Evolutionary conservation across 2,113 vertebrate species (phyloP).

Genomic region (Thalassarche chlororhynchos): DNA sequence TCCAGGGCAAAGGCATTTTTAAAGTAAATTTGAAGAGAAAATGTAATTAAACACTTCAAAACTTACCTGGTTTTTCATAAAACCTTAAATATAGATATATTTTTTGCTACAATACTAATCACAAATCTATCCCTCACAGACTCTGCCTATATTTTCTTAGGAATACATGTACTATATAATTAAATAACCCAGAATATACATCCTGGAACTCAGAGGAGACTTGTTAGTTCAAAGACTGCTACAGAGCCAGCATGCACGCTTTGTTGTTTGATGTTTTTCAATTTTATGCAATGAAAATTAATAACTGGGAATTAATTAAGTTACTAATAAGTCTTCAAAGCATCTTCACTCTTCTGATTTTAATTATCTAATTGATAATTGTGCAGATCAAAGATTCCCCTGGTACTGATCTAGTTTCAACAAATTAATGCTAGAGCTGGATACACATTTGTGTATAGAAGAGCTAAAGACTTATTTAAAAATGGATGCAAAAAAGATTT

Average conservation of each 20-base stretch:
- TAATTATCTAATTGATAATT: constrained; percentile 23
- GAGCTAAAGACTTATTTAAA: background rate
- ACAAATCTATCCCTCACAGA: background rate
- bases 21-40: background rate
- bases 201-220: background rate
- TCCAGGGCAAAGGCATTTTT: background rate
- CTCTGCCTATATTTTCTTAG: background rate
- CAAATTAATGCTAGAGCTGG: background rate
- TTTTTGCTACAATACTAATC: background rate
- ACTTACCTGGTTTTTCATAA: background rate
- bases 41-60: background rate
- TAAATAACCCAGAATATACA: background rate
- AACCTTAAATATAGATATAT: background rate
- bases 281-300: background rate
- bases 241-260: background rate
- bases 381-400: background rate
- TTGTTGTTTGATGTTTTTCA: constrained; percentile 26
- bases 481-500: background rate
- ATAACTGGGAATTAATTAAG: constrained; percentile 23
- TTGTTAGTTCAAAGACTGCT: background rate
- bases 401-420: background rate
- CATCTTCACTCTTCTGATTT: background rate
- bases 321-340: constrained; percentile 11
- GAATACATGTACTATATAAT: background rate
- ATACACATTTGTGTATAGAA: background rate